These are phyloP conservation scores for Sarotherodon lohbergeri DNA, from an alignment of 2,113 vertebrate species.

Conservation along the genomic window DNA sequence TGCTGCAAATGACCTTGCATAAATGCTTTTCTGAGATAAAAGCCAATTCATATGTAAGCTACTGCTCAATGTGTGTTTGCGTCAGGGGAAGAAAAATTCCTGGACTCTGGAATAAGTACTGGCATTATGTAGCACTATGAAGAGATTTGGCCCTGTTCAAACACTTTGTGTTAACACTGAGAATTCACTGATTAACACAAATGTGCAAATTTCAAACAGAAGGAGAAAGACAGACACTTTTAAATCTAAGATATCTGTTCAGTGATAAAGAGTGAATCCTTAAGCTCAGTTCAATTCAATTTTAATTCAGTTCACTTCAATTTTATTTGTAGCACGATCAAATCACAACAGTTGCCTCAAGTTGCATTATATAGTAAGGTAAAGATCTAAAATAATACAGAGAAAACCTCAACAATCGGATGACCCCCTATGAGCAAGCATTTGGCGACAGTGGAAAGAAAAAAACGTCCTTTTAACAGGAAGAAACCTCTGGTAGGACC, in stretches of 20 bases:
- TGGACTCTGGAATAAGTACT: neutral
- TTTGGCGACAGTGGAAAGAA: neutral
- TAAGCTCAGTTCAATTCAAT: neutral
- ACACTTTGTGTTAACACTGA: neutral
- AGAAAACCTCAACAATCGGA: neutral
- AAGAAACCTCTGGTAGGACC: neutral
- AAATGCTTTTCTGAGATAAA: neutral
- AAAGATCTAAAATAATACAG: neutral
- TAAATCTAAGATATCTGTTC: neutral
- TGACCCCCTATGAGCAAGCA: neutral
- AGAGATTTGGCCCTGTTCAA: neutral
- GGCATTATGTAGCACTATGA: neutral
- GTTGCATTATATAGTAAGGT: neutral
- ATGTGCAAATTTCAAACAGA: neutral
- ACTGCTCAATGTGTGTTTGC: neutral
- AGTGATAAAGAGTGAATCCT: neutral
- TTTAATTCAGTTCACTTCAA: neutral
- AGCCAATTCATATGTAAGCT: conserved; percentile 8
- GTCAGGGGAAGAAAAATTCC: neutral
- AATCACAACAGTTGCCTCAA: neutral
- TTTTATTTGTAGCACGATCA: neutral
- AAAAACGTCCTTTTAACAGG: neutral
- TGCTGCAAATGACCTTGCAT: conserved; percentile 30
- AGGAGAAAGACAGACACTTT: neutral
- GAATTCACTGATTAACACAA: neutral